Base-by-base conservation (phyloP, 2,888 invertebrate species). In the Camptogramma bilineatum region DNA sequence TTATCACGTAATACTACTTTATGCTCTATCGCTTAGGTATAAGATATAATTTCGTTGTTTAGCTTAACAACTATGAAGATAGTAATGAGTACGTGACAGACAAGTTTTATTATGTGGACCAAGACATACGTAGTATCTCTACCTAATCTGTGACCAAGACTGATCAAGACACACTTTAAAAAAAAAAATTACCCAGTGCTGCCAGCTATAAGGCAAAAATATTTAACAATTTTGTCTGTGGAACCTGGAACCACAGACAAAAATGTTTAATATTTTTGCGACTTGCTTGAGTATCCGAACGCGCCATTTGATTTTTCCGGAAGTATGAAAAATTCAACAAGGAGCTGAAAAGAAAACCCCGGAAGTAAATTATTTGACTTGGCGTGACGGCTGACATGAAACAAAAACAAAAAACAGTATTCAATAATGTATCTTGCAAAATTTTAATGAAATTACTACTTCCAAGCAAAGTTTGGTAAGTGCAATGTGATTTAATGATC, bases 361-460 rank as follows among this genome's bases (percentile, higher is more conserved):
- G 82, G 81, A 84, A 77, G 73, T 70, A 54, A 70, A 73, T 69
- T 75, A 70, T 80, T 81, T 81, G 76, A 78, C 76, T 76, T 77
- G 75, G 77, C 80, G 75, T 77, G 75, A 78, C 80, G 75, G 69
- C 75, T 85, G 85, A 83, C 83, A 84, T 83, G 82, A 83, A 82
- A 84, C 81, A 88, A 90, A 90, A 91, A 90, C 87, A 91, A 90
- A 90, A 91, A 90, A 89, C 88, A 87, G 84, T 86, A 87, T 86
- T 78, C 81, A 81, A 86, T 82, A 83, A 88, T 88, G 85, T 85
- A 80, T 85, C 79, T 83, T 78, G 82, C 85, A 86, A 91, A 90
- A 87, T 90, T 88, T 90, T 87, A 84, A 88, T 88, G 85, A 87
- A 85, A 82, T 85, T 85, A 81, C 74, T 80, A 79, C 78, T 66